Base-by-base conservation (phyloP, 2,888 invertebrate species). In the Rhagophthalmus giganteus region DNA sequence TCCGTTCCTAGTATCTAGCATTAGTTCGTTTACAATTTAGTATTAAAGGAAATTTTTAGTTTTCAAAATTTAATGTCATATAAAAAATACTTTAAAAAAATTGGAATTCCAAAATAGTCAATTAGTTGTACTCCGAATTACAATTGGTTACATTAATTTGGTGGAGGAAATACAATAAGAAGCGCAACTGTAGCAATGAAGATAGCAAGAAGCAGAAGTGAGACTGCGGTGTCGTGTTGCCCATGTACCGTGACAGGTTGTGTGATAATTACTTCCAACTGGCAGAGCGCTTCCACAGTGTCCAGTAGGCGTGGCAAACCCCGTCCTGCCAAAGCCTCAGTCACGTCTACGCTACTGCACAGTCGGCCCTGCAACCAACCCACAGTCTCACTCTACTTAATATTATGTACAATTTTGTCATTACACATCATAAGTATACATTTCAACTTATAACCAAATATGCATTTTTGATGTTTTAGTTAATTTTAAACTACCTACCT, bases 331-430 rank as follows among this genome's bases (percentile, higher is more conserved):
- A 75, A 66, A 52, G 71, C 74, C 63, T 76, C 77, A 61, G 79
- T 75, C 66, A 81, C 75, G 70, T 80, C 80, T 61, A 80, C 77
- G 68, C 77, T 75, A 72, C 76, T 76, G 76, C 80, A 81, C 69
- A 81, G 74, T 69, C 74, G 74, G 66, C 75, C 80, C 81, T 82
- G 80, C 74, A 81, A 81, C 72, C 74, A 77, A 73, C 66, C 71
- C 76, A 75, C 74, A 76, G 74, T 74, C 75, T 75, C 75, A 74
- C 72, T 72, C 44, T 50, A 44, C 41, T 46, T 32, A 26, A 41
- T 30, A 38, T 9, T 12, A 10, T 28, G 24, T 26, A 24, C 9
- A 11, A 10, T 14, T 9, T 26, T 38, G 1, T n/a, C 20, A 20
- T 20, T 7, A 20, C 20, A 9, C 27, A 27, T 8, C 4, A 20